Evolutionary conservation across 2,797 vertebrate genomes (phyloP).

Genomic region (Rhynchotus rufescens): DNA sequence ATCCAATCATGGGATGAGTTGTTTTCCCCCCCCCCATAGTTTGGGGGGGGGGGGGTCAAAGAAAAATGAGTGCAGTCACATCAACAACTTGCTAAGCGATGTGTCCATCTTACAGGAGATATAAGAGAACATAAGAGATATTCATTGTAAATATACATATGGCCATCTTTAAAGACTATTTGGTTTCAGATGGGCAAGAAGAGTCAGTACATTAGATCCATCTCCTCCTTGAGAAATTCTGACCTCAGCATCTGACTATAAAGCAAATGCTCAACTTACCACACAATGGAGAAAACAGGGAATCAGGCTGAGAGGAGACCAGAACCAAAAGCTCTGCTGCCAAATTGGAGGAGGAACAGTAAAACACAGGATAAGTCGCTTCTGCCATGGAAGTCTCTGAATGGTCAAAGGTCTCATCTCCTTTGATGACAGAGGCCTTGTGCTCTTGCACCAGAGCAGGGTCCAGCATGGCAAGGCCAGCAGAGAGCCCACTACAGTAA

Average conservation of each 20-base stretch:
- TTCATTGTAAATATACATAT: background rate
- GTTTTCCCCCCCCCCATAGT: background rate
- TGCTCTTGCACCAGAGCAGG: background rate
- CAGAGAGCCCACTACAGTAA: rapidly evolving
- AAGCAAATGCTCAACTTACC: background rate
- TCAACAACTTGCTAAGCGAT: rapidly evolving
- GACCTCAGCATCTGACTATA: background rate
- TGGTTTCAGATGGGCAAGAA: background rate
- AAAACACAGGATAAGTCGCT: background rate
- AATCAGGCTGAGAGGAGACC: rapidly evolving
- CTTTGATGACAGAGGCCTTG: rapidly evolving
- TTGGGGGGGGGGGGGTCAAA: too few relatives aligned
- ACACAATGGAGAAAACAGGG: background rate
- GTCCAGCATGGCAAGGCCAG: background rate
- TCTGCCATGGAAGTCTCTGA: background rate
- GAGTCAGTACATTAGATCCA: background rate
- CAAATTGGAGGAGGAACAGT: background rate
- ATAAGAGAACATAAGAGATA: background rate
- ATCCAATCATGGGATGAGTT: rapidly evolving
- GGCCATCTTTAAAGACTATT: background rate
- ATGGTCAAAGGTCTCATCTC: background rate
- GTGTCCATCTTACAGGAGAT: background rate
- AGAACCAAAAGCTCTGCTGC: background rate
- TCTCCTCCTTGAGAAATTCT: rapidly evolving
- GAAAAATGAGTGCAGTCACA: rapidly evolving